These are phyloP conservation scores for Esox niger DNA, from an alignment of 2,113 vertebrate species.

Conservation along the genomic window DNA sequence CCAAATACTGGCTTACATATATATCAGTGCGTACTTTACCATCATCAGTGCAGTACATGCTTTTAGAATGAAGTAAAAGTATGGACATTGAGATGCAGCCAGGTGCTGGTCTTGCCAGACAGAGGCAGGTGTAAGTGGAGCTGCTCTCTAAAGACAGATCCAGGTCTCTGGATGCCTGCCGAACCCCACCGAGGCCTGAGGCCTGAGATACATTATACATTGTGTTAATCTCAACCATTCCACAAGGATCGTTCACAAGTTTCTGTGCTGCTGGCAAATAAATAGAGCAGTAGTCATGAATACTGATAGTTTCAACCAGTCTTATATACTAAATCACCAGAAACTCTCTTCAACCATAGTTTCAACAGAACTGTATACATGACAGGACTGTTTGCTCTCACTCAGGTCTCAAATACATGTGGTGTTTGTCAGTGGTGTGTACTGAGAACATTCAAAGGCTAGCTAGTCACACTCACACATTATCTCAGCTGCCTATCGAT, in stretches of 20 bases:
- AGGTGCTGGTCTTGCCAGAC: conserved; percentile 40
- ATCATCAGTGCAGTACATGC: too few relatives aligned
- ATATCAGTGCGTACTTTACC: too few relatives aligned
- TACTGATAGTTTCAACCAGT: too few relatives aligned
- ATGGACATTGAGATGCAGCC: too few relatives aligned
- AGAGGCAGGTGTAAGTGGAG: conserved; percentile 48
- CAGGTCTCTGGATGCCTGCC: conserved; percentile 54
- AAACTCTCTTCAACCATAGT: not conserved
- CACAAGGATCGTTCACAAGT: too few relatives aligned
- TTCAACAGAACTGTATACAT: not conserved
- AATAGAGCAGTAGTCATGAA: too few relatives aligned
- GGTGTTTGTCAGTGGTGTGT: conserved; percentile 50
- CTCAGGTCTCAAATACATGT: conserved; percentile 28
- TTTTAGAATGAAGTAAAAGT: too few relatives aligned
- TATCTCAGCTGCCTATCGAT: conserved; percentile 19
- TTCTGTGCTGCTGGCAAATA: too few relatives aligned
- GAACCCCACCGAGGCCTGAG: conserved; percentile 22
- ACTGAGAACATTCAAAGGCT: conserved; percentile 30
- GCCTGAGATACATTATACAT: not conserved
- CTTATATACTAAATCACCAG: not conserved
- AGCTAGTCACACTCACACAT: conserved; percentile 30
- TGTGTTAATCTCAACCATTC: too few relatives aligned
- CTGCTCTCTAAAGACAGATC: conserved; percentile 37
- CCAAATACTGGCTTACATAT: too few relatives aligned
- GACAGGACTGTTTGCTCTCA: not conserved